Base-by-base conservation (phyloP, 1,140 invertebrate species). In the Leptinotarsa defecta region DNA sequence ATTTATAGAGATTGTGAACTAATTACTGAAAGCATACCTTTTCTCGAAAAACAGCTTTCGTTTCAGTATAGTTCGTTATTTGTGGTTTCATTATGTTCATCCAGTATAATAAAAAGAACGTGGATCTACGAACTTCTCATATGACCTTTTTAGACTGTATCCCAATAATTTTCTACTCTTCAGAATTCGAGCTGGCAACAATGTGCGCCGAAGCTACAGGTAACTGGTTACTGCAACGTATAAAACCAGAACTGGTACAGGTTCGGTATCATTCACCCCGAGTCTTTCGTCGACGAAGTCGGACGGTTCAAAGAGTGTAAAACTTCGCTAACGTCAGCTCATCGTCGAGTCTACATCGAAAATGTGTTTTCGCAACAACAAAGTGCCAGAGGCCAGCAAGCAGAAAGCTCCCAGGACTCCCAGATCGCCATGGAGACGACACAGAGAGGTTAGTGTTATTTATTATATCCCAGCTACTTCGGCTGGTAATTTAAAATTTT, bases 331-430 rank as follows among this genome's bases (percentile, higher is more conserved):
- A 27, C 48, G 74, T 78, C 73, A 78, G 77, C 77, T 78, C 74
- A 68, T 48, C 67, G 43, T 57, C 13, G 52, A 57, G 52, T 74
- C 34, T 27, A 27, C 27, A 24, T 20, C 4, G 13, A 27, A 57
- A 65, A 81, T 83, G 82, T 81, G 82, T 75, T 65, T 77, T 62
- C 72, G 76, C 71, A 79, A 77, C 74, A 79, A 76, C 74, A 78
- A 71, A 27, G 27, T 74, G 65, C 17, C 71, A 43, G 79, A 81
- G 43, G 64, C 52, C 24, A 61, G 48, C 17, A 80, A 77, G 68
- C 57, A 70, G 19, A 81, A 64, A 71, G 64, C 71, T 22, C 78
- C 81, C 1, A 80, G 74, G 71, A 78, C 79, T 20, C 79, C 81
- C 2, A 77, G 73, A 34, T 57, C 73, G 5, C 65, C 76, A 61